phyloP scores from a whole-genome alignment of 2,888 invertebrate species.

The Lepidocyrtinus sp. region DNA sequence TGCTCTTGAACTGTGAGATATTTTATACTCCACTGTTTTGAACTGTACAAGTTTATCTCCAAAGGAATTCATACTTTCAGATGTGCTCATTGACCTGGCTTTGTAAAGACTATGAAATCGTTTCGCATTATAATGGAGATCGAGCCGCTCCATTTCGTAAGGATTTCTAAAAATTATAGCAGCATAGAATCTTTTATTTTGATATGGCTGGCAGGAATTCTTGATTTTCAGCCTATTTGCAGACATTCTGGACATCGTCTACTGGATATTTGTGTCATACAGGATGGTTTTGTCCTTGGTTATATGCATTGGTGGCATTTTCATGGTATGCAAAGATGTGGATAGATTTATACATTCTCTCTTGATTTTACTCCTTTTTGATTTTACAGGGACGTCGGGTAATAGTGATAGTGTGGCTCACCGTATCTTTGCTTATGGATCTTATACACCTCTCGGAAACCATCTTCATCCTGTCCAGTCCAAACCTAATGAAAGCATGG shows the following conservation, averaged over 20 bases:
- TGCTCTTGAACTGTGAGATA: neutral
- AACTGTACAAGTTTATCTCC: too few species aligned
- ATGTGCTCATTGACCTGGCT: constrained; percentile 48
- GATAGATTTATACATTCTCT: neutral
- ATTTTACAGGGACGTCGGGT: constrained; percentile 44
- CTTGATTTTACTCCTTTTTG: neutral
- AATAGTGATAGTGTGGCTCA: constrained; percentile 53
- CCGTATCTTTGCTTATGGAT: constrained; percentile 54
- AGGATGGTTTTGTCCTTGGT: constrained; percentile 48
- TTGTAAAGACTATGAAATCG: constrained; percentile 50
- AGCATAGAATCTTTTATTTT: neutral
- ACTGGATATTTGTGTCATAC: constrained; percentile 59
- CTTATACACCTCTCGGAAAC: constrained; percentile 51
- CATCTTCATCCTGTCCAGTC: constrained; percentile 52
- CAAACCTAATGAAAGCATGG: constrained; percentile 48
- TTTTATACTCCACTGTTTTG: too few species aligned
- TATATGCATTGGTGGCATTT: constrained; percentile 60
- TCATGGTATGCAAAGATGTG: constrained; percentile 46
- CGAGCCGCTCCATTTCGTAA: constrained; percentile 27
- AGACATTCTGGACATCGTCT: constrained; percentile 48
- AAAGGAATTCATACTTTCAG: too few species aligned
- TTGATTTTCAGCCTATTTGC: constrained; percentile 36
- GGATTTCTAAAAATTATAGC: neutral
- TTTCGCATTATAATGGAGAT: constrained; percentile 33
- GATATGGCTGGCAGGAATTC: constrained; percentile 2